Evolutionary conservation across 2,797 vertebrate species (phyloP), one percentile per base, ranked within the genome.

Genomic region (Nothura maculosa): DNA sequence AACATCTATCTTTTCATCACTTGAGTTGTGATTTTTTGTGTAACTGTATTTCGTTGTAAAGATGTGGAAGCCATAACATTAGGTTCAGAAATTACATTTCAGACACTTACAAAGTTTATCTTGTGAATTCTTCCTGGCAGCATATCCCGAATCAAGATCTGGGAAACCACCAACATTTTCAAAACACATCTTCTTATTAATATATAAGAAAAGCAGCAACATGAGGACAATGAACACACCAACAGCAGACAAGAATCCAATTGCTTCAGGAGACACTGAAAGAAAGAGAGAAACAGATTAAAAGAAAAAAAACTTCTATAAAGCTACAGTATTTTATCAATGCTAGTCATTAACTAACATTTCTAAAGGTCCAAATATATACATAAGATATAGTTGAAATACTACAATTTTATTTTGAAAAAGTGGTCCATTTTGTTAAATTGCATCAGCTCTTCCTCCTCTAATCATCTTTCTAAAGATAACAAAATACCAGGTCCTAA

Each of bases 181-280:
- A 73, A 99, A 98, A 78, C 98, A 98, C 98, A 99, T 98, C 98
- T 99, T 99, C 98, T 99, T 99, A 97, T 99, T 99, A 97, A 99
- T 98, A 97, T 99, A 99, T 94, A 99, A 98, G 98, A 99, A 99
- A 94, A 99, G 98, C 67, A 99, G 96, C 87, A 99, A 98, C 98
- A 99, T 98, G 89, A 99, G 98, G 97, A 99, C 96, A 97, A 99
- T 98, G 97, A 99, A 99, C 93, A 99, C 98, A 7, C 98, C 99
- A 0, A 99, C 98, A 79, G 99, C 99, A 54, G 99, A 99, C 88
- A 99, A 98, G 97, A 99, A 99, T 90, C 99, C 99, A 96, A 99
- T 98, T 92, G 99, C 99, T 97, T 99, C 99, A 82, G 99, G 99
- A 98, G 99, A 99, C 81, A 99, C 99, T 99, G 96, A 84, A 97